Percentiles rank a stretch among this genome's conserved stretches.
Evolutionary conservation across 2,797 vertebrate species (phyloP).

Genomic region (Thaleichthys pacificus): DNA sequence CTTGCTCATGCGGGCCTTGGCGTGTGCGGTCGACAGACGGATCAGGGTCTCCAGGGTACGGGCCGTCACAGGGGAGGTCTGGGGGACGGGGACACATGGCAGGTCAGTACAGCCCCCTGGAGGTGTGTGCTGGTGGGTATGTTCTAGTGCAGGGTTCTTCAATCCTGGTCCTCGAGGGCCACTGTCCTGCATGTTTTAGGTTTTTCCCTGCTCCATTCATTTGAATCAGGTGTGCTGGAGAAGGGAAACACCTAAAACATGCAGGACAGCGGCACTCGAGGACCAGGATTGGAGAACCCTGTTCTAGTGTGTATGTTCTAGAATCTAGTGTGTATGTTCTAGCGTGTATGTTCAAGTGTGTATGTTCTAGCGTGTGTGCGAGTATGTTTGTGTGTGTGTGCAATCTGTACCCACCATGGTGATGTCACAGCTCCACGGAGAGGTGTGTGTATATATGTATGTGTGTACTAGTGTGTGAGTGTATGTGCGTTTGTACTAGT

Average conservation of each 20-base stretch:
- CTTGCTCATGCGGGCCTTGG: constrained; percentile 96
- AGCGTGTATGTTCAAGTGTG: too few species aligned
- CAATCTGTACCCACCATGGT: constrained; percentile 81
- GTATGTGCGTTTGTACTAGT: constrained; percentile 1
- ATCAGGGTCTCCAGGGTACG: constrained; percentile 93
- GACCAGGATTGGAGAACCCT: too few species aligned
- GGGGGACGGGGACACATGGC: not conserved
- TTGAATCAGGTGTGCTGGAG: too few species aligned
- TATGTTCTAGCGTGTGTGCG: too few species aligned
- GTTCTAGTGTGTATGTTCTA: not conserved
- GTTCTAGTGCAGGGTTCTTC: too few species aligned
- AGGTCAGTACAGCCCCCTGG: constrained; percentile 2
- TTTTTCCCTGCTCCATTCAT: too few species aligned
- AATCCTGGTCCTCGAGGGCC: too few species aligned
- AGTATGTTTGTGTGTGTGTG: not conserved
- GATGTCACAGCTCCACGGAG: constrained; percentile 63
- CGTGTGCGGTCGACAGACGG: constrained; percentile 92
- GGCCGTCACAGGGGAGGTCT: constrained; percentile 96
- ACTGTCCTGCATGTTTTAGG: too few species aligned
- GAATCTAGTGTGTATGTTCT: too few species aligned
- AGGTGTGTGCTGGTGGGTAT: not conserved
- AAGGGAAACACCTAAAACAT: not conserved
- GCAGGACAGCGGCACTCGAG: not conserved
- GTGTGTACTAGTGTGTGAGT: not conserved
- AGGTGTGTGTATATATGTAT: not conserved